phyloP scores from a whole-genome alignment of 2,888 invertebrate genomes.

The Alcis repandata region DNA sequence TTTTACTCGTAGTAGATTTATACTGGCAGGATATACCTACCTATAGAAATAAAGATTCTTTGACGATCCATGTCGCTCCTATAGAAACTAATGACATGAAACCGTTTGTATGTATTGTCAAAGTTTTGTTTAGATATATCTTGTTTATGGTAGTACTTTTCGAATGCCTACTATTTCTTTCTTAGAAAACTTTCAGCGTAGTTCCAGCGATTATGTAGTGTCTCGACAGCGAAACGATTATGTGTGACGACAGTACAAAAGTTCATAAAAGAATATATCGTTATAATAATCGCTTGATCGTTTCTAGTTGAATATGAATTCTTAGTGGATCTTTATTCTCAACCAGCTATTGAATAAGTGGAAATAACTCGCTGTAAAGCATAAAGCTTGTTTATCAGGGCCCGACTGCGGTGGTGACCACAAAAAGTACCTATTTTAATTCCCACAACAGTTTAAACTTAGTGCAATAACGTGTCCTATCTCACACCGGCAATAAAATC shows the following conservation, averaged over 20 bases:
- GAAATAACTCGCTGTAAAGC: conserved; percentile 23
- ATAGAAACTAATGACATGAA: conserved; percentile 1
- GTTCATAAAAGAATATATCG: conserved; percentile 44
- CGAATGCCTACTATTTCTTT: conserved; percentile 22
- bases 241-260: conserved; percentile 35
- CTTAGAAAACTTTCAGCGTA: conserved; percentile 23
- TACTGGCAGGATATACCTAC: background rate
- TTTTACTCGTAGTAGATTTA: no score
- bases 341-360: conserved; percentile 12
- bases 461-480: conserved; percentile 84
- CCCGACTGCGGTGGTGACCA: conserved; percentile 63
- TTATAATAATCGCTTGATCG: conserved; percentile 39
- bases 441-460: conserved; percentile 75
- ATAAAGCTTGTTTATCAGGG: conserved; percentile 47
- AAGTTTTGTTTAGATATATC: conserved; percentile 6
- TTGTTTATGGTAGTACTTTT: conserved; percentile 27
- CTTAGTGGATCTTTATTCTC: conserved; percentile 21
- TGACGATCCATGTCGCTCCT: background rate
- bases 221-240: conserved; percentile 39
- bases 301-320: conserved; percentile 39
- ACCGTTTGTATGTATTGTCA: conserved; percentile 3
- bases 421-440: conserved; percentile 80
- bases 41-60: background rate
- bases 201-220: conserved; percentile 30
- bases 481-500: conserved; percentile 85